Percentiles rank a stretch among this genome's conserved stretches.
These are phyloP conservation scores for Thereva nobilitata DNA, from an alignment of 2,888 invertebrate species.

Conservation along the genomic window DNA sequence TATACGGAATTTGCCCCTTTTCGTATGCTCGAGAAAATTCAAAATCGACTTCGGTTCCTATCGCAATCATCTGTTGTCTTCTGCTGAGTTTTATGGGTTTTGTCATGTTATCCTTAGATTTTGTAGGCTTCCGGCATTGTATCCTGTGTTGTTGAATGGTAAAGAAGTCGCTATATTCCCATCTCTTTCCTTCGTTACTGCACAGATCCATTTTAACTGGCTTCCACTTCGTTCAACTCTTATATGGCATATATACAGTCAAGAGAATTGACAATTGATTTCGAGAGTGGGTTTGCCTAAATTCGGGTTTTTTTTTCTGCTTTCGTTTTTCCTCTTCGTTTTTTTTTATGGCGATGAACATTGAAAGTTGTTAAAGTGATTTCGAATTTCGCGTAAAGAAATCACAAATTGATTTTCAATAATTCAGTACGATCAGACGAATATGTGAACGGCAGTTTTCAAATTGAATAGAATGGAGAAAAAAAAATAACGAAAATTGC, in stretches of 20 bases:
- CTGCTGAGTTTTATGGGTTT: constrained; percentile 35
- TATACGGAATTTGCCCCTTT: constrained; percentile 13
- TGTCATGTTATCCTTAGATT: constrained; percentile 38
- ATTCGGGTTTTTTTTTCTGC: no score
- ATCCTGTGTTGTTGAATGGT: constrained; percentile 27
- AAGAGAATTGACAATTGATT: constrained; percentile 33
- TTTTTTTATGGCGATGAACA: constrained; percentile 21
- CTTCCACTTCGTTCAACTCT: constrained; percentile 23
- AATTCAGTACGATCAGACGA: constrained; percentile 8
- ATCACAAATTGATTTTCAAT: constrained; percentile 28
- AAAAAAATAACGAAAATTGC: no score
- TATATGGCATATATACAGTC: constrained; percentile 11
- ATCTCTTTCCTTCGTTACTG: no score
- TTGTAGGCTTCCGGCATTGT: constrained; percentile 33
- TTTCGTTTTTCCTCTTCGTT: constrained; percentile 20
- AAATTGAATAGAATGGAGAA: no score
- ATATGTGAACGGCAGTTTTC: no score
- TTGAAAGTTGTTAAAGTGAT: constrained; percentile 28
- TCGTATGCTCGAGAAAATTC: constrained; percentile 21
- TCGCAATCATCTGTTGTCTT: constrained; percentile 28
- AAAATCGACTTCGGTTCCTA: constrained; percentile 19
- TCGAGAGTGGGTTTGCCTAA: constrained; percentile 32
- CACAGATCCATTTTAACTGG: constrained; percentile 28
- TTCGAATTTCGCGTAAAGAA: constrained; percentile 16
- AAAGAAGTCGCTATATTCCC: no score